Base-by-base conservation (phyloP, 2,888 invertebrate species). In the Bellardia pandia region DNA sequence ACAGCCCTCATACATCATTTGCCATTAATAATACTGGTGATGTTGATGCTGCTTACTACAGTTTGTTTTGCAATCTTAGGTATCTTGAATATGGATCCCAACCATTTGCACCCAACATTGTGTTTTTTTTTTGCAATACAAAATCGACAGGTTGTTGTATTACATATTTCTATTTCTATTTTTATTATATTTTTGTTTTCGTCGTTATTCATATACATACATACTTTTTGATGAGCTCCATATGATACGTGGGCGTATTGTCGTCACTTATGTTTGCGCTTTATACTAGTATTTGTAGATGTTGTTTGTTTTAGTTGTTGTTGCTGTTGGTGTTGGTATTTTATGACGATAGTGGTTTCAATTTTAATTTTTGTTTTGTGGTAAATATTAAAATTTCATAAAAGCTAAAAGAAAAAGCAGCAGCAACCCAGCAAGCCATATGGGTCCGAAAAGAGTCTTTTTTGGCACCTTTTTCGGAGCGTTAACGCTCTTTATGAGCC, bases 61-160 rank as follows among this genome's bases (percentile, higher is more conserved):
- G 37, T 14, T 75, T 11, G 53, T 51, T 72, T 56, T 64, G n/a
- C 72, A 62, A 42, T 53, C 53, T 33, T 30, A 30, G 71, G 48
- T 45, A 48, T 37, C 45, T 45, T 64, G 42, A 8, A 62, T 14
- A 66, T 68, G 37, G 51, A 82, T 23, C 51, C 1, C 68, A 58
- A 23, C n/a, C 82, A 68, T 23, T 37, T 11, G 37, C 23, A 42
- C 66, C 60, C 58, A 48, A 68, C 51, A 75, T 14, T 23, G 11
- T 16, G 37, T 37, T 68, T 48, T 37, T 40, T 30, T 66, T 68
- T 45, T 45, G 42, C 13, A 76, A 58, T 37, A 75, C 78, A 85
- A 45, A 45, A 85, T 85, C 85, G 86, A 86, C 86, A 86, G 83
- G 86, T 86, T 86, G 86, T 86, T 83, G 58, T 56, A 64, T 72